Conservation (phyloP, 1,140 invertebrate species). For the Helicoverpa armigera region DNA sequence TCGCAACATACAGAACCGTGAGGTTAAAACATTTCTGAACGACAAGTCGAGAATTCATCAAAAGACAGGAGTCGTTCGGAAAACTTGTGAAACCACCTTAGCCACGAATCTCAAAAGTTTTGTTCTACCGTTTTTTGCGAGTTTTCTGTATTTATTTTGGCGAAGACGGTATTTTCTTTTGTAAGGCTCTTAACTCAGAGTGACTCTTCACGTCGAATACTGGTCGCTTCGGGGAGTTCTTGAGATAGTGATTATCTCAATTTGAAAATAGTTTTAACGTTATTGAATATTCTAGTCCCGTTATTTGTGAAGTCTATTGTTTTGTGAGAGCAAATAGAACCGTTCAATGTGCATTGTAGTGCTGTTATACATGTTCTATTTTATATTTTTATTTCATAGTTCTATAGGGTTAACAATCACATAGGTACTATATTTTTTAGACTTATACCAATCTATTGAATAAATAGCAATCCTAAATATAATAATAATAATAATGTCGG, state of each 20-base stretch:
- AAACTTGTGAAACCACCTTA: background rate
- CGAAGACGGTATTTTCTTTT: constrained; percentile 34
- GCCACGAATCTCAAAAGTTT: constrained; percentile 37
- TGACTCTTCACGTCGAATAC: constrained; percentile 19
- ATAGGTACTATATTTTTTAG: no score
- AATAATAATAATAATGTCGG: no score
- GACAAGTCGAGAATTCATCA: constrained; percentile 31
- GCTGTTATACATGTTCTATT: no score
- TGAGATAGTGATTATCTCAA: background rate
- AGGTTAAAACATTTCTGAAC: background rate
- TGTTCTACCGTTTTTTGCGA: constrained; percentile 20
- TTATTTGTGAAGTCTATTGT: no score
- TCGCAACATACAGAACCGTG: background rate
- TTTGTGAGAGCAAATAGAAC: background rate
- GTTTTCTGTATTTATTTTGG: constrained; percentile 30
- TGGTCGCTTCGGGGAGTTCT: constrained; percentile 8
- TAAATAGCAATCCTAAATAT: no score
- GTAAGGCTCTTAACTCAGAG: constrained; percentile 22
- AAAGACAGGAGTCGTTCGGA: constrained; percentile 22
- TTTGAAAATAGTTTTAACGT: background rate
- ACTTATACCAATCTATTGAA: no score
- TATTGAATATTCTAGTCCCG: no score
- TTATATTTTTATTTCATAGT: no score
- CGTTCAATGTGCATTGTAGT: no score
- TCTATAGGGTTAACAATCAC: no score